These are phyloP conservation scores for Cenopis cana DNA, from an alignment of 2,888 invertebrate species.

Conservation along the genomic window DNA sequence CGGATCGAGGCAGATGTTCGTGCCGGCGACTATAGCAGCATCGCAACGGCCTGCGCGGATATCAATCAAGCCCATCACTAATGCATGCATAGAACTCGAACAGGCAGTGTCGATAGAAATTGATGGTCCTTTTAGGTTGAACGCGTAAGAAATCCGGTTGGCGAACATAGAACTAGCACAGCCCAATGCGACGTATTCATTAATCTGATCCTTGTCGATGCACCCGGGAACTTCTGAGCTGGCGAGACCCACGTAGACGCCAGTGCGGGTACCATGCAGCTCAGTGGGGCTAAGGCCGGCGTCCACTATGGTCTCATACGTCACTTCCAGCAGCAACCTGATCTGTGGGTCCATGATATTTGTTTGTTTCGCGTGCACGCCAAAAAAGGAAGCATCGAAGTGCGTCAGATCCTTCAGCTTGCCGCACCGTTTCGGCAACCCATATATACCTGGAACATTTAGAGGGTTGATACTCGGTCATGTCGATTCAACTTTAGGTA, in stretches of 20 bases:
- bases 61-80: constrained; percentile 44
- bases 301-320: constrained; percentile 97
- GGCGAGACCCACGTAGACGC: constrained; percentile 98
- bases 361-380: constrained; percentile 96
- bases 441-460: constrained; percentile 87
- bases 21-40: constrained; percentile 81
- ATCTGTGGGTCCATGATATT: constrained; percentile 97
- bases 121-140: constrained; percentile 19
- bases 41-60: constrained; percentile 46
- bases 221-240: constrained; percentile 92
- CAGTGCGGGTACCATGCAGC: constrained; percentile 94
- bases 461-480: no score
- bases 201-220: constrained; percentile 91
- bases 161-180: constrained; percentile 59
- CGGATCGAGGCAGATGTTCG: constrained; percentile 81
- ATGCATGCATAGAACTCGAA: constrained; percentile 29
- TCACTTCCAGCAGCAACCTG: constrained; percentile 94
- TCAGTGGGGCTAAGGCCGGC: constrained; percentile 93
- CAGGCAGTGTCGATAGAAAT: constrained; percentile 16
- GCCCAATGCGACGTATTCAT: constrained; percentile 87
- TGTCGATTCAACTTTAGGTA: no score
- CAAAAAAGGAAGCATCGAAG: constrained; percentile 96
- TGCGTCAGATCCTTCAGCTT: constrained; percentile 92
- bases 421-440: constrained; percentile 92
- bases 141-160: constrained; percentile 18